A percentile compares a stretch with the other conserved stretches of the same genome.
Evolutionary conservation across 1,140 invertebrate genomes (phyloP).

Genomic region (Delia radicum): DNA sequence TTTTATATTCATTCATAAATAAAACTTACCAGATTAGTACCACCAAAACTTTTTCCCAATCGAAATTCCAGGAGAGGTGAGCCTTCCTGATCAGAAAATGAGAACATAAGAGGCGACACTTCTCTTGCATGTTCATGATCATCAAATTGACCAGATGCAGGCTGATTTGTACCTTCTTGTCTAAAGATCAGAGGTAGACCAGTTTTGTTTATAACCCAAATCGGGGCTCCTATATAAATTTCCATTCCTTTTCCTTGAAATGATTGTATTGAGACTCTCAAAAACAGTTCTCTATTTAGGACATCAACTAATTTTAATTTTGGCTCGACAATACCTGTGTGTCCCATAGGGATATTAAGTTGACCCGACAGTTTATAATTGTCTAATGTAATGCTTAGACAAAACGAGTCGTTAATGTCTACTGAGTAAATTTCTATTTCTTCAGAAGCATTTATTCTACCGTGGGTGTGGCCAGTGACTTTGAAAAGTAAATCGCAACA

Average conservation of each 20-base stretch:
- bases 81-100: slow-evolving; percentile 85
- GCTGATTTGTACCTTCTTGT: slow-evolving; percentile 78
- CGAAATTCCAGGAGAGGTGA: slow-evolving; percentile 60
- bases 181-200: slow-evolving; percentile 92
- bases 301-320: slow-evolving; percentile 70
- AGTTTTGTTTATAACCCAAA: slow-evolving; percentile 95
- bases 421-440: slow-evolving; percentile 59
- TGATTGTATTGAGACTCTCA: slow-evolving; percentile 65
- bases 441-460: slow-evolving; percentile 63
- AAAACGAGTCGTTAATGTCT: slow-evolving; percentile 69
- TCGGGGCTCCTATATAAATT: slow-evolving; percentile 80
- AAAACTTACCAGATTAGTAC: slow-evolving; percentile 40
- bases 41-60: slow-evolving; percentile 42
- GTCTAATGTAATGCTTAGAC: slow-evolving; percentile 76
- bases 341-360: slow-evolving; percentile 58
- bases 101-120: slow-evolving; percentile 91
- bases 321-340: slow-evolving; percentile 57
- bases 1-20: too few species aligned
- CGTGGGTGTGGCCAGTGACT: slow-evolving; percentile 57
- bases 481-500: slow-evolving; percentile 72
- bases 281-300: slow-evolving; percentile 69
- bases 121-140: slow-evolving; percentile 93
- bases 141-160: slow-evolving; percentile 89
- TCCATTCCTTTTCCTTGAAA: slow-evolving; percentile 60
- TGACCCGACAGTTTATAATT: slow-evolving; percentile 76